These are phyloP conservation scores for Ceyx cyanopectus DNA, from an alignment of 2,113 vertebrate genomes.

Conservation along the genomic window DNA sequence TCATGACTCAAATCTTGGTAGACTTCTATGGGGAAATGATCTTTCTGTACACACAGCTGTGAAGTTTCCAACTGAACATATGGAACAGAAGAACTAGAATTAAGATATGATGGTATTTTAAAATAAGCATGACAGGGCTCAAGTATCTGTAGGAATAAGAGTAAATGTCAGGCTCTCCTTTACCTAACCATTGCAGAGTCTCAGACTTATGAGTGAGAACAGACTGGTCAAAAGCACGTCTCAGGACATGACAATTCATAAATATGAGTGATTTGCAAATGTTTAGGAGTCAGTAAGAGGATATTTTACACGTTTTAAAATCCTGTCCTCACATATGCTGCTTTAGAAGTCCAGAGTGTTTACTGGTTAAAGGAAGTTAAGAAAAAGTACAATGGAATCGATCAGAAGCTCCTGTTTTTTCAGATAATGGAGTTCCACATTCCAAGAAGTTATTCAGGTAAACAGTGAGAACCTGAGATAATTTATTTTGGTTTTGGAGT, in stretches of 20 bases:
- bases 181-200: not conserved
- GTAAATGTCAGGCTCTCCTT: not conserved
- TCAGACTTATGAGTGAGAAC: not conserved
- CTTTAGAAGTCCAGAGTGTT: not conserved
- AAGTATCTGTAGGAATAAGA: not conserved
- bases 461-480: not conserved
- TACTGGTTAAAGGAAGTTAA: not conserved
- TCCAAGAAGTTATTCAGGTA: not conserved
- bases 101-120: not conserved
- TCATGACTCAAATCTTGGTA: not conserved
- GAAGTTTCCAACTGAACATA: not conserved
- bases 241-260: not conserved
- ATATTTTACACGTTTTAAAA: not conserved
- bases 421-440: not conserved
- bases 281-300: not conserved
- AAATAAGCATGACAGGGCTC: not conserved
- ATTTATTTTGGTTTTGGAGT: not conserved
- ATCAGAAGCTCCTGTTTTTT: not conserved
- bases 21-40: not conserved
- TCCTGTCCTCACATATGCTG: not conserved
- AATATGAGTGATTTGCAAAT: not conserved
- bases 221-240: not conserved
- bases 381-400: not conserved
- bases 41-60: not conserved
- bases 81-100: not conserved